Conservation (phyloP, 2,888 invertebrate genomes). For the Mythimna vitellina region DNA sequence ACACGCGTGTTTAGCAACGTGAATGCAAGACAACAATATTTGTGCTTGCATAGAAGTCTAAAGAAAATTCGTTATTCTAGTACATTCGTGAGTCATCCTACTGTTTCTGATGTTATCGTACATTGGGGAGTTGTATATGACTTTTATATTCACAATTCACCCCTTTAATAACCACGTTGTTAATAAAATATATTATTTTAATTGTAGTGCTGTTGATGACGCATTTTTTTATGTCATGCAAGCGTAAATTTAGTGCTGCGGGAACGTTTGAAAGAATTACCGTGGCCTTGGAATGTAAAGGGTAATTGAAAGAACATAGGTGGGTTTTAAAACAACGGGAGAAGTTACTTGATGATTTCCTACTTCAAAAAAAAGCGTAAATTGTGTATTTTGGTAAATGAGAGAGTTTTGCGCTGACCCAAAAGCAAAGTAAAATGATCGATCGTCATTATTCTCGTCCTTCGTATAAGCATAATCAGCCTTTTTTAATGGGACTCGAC, state of each 20-base stretch:
- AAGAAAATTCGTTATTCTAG: slow-evolving; percentile 17
- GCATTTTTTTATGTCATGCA: slow-evolving; percentile 16
- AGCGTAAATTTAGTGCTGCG: not conserved
- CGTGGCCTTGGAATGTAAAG: too few relatives aligned
- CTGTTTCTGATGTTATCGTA: slow-evolving; percentile 52
- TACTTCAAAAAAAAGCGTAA: too few relatives aligned
- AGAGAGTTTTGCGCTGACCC: too few relatives aligned
- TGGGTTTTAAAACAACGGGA: too few relatives aligned
- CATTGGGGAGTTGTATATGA: slow-evolving; percentile 35
- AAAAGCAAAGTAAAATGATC: too few relatives aligned
- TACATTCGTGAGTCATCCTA: slow-evolving; percentile 35
- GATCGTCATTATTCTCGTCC: too few relatives aligned
- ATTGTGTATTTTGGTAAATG: too few relatives aligned
- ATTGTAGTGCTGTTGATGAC: slow-evolving; percentile 20
- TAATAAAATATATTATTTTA: slow-evolving; percentile 42
- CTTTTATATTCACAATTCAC: slow-evolving; percentile 34
- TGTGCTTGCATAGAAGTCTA: slow-evolving; percentile 32
- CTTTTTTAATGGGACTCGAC: too few relatives aligned
- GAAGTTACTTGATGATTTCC: too few relatives aligned
- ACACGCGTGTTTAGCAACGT: slow-evolving; percentile 29
- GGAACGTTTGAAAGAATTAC: too few relatives aligned
- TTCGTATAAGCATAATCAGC: too few relatives aligned
- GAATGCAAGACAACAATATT: slow-evolving; percentile 29
- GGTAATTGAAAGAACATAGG: too few relatives aligned
- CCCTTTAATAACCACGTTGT: slow-evolving; percentile 38